Percentiles rank a stretch among this genome's conserved stretches.
These are phyloP conservation scores for Stylophora pistillata DNA, from an alignment of 64 coral and sea anemone genomes.

Conservation along the genomic window DNA sequence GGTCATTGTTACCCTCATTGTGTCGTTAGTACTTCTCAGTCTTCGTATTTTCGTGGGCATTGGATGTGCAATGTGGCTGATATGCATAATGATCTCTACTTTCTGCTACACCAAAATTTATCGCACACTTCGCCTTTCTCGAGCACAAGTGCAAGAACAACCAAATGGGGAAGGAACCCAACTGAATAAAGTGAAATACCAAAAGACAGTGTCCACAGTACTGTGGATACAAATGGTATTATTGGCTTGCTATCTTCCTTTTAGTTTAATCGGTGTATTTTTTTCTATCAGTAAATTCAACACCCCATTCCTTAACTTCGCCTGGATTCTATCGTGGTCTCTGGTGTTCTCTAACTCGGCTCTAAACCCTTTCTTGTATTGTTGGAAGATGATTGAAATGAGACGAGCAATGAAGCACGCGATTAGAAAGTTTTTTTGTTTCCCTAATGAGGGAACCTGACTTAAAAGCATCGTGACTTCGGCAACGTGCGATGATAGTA, in stretches of 20 bases:
- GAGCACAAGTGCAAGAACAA: slow-evolving; percentile 11
- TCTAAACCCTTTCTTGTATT: neutral
- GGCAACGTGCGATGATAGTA: too few relatives aligned
- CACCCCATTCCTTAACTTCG: neutral
- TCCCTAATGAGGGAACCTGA: too few relatives aligned
- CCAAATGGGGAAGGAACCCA: neutral
- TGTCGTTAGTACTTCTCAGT: too few relatives aligned
- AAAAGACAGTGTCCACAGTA: neutral
- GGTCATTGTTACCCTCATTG: too few relatives aligned
- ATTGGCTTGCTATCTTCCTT: neutral
- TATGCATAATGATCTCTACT: neutral
- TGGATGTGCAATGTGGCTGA: neutral
- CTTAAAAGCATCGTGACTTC: too few relatives aligned
- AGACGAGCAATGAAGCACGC: neutral
- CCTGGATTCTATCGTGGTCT: neutral
- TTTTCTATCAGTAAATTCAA: neutral
- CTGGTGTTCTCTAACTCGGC: neutral
- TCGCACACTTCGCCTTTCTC: neutral
- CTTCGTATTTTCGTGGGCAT: neutral
- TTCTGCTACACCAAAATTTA: slow-evolving; percentile 46
- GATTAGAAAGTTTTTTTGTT: neutral
- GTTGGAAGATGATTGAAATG: neutral
- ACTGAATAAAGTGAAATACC: neutral
- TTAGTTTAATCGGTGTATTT: neutral
- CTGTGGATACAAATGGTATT: neutral